Conservation (phyloP, 2,888 invertebrate genomes). For the Melanostoma scalare region DNA sequence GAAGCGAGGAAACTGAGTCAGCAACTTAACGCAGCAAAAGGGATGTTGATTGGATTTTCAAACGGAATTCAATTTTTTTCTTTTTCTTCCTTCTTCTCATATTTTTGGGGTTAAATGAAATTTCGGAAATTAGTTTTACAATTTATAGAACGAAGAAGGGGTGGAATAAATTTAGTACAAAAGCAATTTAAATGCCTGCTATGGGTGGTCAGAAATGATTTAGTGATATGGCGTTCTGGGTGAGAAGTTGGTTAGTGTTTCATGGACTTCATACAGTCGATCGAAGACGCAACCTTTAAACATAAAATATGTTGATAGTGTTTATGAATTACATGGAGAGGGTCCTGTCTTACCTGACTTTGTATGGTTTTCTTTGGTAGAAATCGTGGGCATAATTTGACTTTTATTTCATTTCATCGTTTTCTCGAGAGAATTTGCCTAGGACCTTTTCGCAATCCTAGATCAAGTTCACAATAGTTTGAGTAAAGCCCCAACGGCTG, state of each 20-base stretch:
- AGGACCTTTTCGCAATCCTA: no score
- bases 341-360: no score
- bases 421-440: no score
- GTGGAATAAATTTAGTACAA: conserved; percentile 50
- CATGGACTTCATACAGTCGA: no score
- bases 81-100: conserved; percentile 15
- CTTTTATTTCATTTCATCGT: no score
- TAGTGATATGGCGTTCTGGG: conserved; percentile 44
- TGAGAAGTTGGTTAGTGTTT: neutral
- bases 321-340: no score
- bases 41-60: conserved; percentile 71
- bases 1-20: conserved; percentile 63
- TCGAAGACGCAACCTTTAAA: no score
- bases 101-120: conserved; percentile 69
- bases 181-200: conserved; percentile 55
- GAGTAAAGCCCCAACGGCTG: no score
- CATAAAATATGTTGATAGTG: no score
- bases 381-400: no score
- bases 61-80: conserved; percentile 60
- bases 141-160: conserved; percentile 66
- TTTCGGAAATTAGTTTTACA: conserved; percentile 72
- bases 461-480: no score
- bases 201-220: conserved; percentile 67
- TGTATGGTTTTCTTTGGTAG: no score
- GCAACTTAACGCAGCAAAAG: conserved; percentile 46